Percentiles rank a stretch among this genome's conserved stretches.
These are phyloP conservation scores for Eutolmus rufibarbis DNA, from an alignment of 2,888 invertebrate genomes.

Conservation along the genomic window DNA sequence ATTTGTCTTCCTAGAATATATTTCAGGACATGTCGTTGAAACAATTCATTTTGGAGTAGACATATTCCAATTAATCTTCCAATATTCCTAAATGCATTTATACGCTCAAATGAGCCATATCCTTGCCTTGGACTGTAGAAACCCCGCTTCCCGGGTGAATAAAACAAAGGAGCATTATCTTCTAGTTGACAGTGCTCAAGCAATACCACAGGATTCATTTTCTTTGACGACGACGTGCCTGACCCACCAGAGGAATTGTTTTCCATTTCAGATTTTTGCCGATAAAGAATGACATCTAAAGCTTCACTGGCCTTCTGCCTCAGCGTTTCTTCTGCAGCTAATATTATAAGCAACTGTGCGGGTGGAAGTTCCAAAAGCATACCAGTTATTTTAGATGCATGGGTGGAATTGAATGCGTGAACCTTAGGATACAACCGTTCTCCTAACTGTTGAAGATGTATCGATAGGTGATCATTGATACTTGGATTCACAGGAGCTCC, in stretches of 20 bases:
- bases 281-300: slow-evolving; percentile 77
- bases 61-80: slow-evolving; percentile 96
- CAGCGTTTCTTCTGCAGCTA: slow-evolving; percentile 92
- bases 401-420: slow-evolving; percentile 79
- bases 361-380: slow-evolving; percentile 95
- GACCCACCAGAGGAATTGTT: slow-evolving; percentile 23
- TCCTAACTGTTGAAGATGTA: slow-evolving; percentile 91
- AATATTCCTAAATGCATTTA: slow-evolving; percentile 98
- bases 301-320: slow-evolving; percentile 94
- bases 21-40: slow-evolving; percentile 96
- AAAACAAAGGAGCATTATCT: slow-evolving; percentile 89
- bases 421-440: slow-evolving; percentile 92
- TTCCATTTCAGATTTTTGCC: slow-evolving; percentile 59
- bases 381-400: slow-evolving; percentile 89
- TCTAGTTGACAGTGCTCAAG: slow-evolving; percentile 67
- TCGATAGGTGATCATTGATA: slow-evolving; percentile 78
- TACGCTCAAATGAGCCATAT: slow-evolving; percentile 85
- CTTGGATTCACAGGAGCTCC: slow-evolving; percentile 58
- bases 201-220: slow-evolving; percentile 59
- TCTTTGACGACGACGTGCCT: slow-evolving; percentile 52
- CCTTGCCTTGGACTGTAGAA: slow-evolving; percentile 97
- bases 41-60: slow-evolving; percentile 95
- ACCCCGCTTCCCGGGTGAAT: slow-evolving; percentile 93
- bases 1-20: slow-evolving; percentile 90
- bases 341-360: slow-evolving; percentile 84